Percentiles rank a stretch among this genome's conserved stretches.
Conservation (phyloP, 2,888 invertebrate genomes). For the Drosophila tanythrix region DNA sequence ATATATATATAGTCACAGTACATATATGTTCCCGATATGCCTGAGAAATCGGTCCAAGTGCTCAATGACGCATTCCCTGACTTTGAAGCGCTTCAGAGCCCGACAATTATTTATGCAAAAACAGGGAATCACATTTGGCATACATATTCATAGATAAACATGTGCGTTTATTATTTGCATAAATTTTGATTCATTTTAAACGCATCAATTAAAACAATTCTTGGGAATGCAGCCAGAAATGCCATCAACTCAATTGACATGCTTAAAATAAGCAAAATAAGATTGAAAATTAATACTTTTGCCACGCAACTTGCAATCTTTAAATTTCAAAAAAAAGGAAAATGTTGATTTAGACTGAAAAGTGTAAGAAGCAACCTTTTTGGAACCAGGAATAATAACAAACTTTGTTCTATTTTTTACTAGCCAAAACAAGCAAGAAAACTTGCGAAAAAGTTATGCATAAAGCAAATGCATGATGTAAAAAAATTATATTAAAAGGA, state of each 20-base stretch:
- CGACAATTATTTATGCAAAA: slow-evolving; percentile 6
- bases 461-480: neutral
- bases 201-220: neutral
- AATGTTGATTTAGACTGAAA: neutral
- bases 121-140: neutral
- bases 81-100: slow-evolving; percentile 52
- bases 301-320: neutral
- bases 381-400: neutral
- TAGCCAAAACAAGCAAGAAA: neutral
- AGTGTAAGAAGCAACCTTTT: neutral
- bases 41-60: slow-evolving; percentile 42
- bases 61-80: slow-evolving; percentile 53
- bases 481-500: neutral
- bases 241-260: slow-evolving; percentile 2
- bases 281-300: neutral
- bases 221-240: slow-evolving; percentile 13
- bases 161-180: slow-evolving; percentile 4
- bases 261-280: neutral
- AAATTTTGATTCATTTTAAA: neutral
- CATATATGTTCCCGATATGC: slow-evolving; percentile 25
- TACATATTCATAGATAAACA: slow-evolving; percentile 3
- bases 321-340: neutral
- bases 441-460: neutral
- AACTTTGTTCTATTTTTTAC: neutral
- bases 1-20: neutral